These are phyloP conservation scores for Heliangelus exortis DNA, from an alignment of 2,797 vertebrate species.

Conservation along the genomic window DNA sequence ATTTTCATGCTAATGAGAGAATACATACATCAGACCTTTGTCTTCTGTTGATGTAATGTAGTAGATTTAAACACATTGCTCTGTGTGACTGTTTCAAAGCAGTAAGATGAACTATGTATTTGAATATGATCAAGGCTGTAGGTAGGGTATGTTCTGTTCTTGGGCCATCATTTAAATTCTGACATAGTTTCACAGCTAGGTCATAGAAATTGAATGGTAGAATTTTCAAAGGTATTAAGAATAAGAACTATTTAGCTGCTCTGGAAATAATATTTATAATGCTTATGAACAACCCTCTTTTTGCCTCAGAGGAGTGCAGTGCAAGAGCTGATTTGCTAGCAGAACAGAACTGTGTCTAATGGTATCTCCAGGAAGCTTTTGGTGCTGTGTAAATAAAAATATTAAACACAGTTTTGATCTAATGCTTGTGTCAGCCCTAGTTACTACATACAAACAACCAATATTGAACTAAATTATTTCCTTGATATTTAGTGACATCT, in stretches of 20 bases:
- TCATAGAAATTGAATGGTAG: background rate
- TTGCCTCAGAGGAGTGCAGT: background rate
- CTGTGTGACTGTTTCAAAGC: background rate
- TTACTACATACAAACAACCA: background rate
- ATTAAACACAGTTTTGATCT: background rate
- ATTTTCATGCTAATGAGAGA: background rate
- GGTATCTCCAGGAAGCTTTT: background rate
- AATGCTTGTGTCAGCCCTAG: background rate
- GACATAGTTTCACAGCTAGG: background rate
- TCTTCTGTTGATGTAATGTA: background rate
- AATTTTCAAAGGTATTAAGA: background rate
- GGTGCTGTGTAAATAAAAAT: background rate
- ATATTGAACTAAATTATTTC: conserved; percentile 22
- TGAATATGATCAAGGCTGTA: background rate
- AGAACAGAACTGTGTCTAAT: background rate
- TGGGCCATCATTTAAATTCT: background rate
- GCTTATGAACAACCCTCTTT: background rate
- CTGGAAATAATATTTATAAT: background rate
- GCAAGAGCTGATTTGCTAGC: background rate
- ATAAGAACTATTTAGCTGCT: background rate
- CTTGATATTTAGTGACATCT: conserved; percentile 76
- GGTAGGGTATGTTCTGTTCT: background rate
- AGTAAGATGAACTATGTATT: background rate
- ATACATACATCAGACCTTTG: background rate
- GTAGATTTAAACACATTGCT: background rate